Evolutionary conservation across 1,140 invertebrate genomes (phyloP).

Genomic region (Drosophila sulfurigaster): DNA sequence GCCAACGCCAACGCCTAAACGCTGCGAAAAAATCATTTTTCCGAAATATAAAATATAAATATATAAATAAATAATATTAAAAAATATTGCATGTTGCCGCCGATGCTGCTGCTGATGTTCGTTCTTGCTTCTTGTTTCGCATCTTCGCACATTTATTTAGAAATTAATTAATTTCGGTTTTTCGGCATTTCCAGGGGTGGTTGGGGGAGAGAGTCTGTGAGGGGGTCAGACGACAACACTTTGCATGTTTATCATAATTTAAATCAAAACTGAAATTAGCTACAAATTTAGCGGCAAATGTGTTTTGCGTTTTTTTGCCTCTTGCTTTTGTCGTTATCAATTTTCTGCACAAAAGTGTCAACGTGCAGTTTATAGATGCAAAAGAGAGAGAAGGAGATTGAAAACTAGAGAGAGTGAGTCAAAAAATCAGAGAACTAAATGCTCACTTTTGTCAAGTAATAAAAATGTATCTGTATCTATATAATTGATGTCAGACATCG

Average conservation of each 20-base stretch:
- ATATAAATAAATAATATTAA: constrained; percentile 64
- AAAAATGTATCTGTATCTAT: constrained; percentile 24
- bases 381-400: not conserved
- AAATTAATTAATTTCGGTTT: constrained; percentile 65
- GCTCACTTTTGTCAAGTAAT: constrained; percentile 14
- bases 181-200: constrained; percentile 11
- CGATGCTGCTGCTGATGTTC: constrained; percentile 23
- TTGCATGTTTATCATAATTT: constrained; percentile 70
- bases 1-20: constrained; percentile 40
- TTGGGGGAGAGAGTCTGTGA: not conserved
- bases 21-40: constrained; percentile 62
- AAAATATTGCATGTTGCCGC: constrained; percentile 67
- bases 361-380: constrained; percentile 1
- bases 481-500: constrained; percentile 17
- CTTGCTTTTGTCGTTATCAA: constrained; percentile 48
- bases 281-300: constrained; percentile 27
- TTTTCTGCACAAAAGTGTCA: constrained; percentile 36
- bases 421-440: not conserved
- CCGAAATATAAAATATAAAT: constrained; percentile 73
- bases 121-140: constrained; percentile 30
- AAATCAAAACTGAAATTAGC: constrained; percentile 76
- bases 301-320: constrained; percentile 26
- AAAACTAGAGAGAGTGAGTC: not conserved
- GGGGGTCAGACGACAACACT: constrained; percentile 28
- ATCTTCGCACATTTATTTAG: constrained; percentile 46